These are phyloP conservation scores for Leptestheria dahalacensis DNA, from an alignment of 1,140 invertebrate genomes.

Conservation along the genomic window DNA sequence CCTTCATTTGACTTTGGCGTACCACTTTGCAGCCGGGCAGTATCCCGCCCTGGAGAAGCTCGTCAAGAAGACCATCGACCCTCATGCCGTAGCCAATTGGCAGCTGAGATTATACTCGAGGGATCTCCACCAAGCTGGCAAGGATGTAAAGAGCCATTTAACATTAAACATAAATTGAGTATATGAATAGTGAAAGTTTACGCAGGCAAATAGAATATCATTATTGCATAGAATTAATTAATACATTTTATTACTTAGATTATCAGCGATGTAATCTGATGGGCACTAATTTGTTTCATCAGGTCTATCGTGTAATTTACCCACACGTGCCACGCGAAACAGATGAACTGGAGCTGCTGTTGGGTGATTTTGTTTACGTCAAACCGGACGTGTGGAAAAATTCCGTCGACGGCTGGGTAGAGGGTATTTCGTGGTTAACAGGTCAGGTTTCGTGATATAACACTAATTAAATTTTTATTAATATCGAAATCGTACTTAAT, in stretches of 20 bases:
- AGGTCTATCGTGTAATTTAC: conserved; percentile 67
- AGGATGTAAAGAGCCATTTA: conserved; percentile 40
- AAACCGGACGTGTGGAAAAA: conserved; percentile 49
- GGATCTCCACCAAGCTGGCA: conserved; percentile 52
- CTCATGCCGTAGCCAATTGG: conserved; percentile 50
- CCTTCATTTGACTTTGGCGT: conserved; percentile 70
- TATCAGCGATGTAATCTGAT: background rate
- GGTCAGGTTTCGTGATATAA: conserved; percentile 34
- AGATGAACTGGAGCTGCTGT: conserved; percentile 68
- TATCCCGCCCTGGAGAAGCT: conserved; percentile 54
- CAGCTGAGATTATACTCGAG: conserved; percentile 72
- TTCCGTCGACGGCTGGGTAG: conserved; percentile 69
- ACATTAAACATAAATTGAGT: background rate
- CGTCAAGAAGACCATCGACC: conserved; percentile 48
- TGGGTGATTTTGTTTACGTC: conserved; percentile 73
- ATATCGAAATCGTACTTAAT: no score
- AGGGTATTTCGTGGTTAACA: conserved; percentile 73
- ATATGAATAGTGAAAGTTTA: conserved; percentile 11
- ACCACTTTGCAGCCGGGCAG: conserved; percentile 59
- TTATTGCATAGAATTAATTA: no score
- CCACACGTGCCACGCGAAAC: conserved; percentile 54
- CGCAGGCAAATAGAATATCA: no score
- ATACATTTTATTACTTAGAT: no score
- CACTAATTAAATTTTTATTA: no score
- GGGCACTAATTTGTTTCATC: conserved; percentile 20